Evolutionary conservation across 2,797 vertebrate species (phyloP).

Genomic region (Anomalospiza imberbis): DNA sequence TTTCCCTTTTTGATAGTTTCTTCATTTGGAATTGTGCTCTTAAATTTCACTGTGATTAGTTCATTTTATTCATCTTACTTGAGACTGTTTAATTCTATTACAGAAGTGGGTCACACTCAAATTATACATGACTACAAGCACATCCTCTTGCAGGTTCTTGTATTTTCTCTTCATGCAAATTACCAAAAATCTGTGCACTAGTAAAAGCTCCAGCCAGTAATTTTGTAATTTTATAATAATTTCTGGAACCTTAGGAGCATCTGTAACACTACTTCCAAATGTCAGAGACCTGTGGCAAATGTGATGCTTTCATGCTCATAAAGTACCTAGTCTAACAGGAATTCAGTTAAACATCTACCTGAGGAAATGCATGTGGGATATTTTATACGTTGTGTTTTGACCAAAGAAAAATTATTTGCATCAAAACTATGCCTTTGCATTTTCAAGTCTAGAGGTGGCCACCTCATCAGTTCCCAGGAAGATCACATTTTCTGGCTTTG

Average conservation of each 20-base stretch:
- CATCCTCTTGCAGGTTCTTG: constrained; percentile 9
- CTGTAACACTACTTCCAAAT: background rate
- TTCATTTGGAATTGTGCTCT: background rate
- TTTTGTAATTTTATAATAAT: background rate
- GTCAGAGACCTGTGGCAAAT: background rate
- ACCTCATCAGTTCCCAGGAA: background rate
- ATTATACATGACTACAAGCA: constrained; percentile 26
- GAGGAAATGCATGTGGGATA: background rate
- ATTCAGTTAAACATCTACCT: background rate
- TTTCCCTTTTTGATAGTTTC: background rate
- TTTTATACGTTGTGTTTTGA: background rate
- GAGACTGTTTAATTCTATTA: constrained; percentile 3
- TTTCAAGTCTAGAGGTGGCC: background rate
- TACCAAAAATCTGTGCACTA: background rate
- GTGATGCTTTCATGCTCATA: background rate
- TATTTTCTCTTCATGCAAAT: background rate
- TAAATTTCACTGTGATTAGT: background rate
- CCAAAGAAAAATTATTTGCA: background rate
- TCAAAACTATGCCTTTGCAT: background rate
- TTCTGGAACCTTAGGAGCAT: background rate
- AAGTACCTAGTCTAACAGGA: background rate
- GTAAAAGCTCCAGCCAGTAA: background rate
- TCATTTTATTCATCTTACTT: background rate
- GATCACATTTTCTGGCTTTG: background rate
- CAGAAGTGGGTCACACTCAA: constrained; percentile 37